phyloP scores from a whole-genome alignment of 2,113 vertebrate genomes.

The Syngnathoides biaculeatus region DNA sequence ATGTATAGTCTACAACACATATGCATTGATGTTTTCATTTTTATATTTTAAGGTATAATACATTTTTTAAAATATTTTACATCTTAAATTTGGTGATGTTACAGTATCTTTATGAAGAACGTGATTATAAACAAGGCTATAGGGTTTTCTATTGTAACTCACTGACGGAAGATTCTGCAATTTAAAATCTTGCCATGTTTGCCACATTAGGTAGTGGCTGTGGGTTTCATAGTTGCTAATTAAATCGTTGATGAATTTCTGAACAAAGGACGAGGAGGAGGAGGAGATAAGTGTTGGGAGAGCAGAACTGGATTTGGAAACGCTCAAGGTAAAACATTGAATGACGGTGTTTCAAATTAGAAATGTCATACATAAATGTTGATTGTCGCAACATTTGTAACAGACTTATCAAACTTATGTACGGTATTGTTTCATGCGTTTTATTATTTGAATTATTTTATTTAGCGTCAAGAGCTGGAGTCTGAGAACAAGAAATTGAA shows the following conservation, averaged over 20 bases:
- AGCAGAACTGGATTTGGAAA: slow-evolving; percentile 89
- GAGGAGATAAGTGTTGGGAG: slow-evolving; percentile 80
- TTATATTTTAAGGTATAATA: too few species aligned
- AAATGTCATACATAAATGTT: neutral
- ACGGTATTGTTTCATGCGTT: neutral
- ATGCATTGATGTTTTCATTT: too few species aligned
- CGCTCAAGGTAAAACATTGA: slow-evolving; percentile 81
- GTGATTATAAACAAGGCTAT: too few species aligned
- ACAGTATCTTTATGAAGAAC: too few species aligned
- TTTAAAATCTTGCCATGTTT: too few species aligned
- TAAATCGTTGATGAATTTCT: slow-evolving; percentile 6
- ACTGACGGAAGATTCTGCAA: too few species aligned
- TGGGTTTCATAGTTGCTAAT: neutral
- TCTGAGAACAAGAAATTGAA: slow-evolving; percentile 94
- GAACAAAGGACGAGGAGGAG: slow-evolving; percentile 78
- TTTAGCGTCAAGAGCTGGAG: slow-evolving; percentile 90
- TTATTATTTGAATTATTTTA: slow-evolving; percentile 1
- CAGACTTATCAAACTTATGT: neutral
- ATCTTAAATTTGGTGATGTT: too few species aligned
- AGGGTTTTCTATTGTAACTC: too few species aligned
- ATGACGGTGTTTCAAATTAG: neutral
- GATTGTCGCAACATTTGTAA: neutral
- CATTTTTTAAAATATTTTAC: too few species aligned
- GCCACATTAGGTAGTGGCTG: too few species aligned
- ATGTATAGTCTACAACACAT: too few species aligned